A percentile compares a stretch with the other conserved stretches of the same genome.
phyloP scores from a whole-genome alignment of 2,113 vertebrate genomes.

The Aphelocoma coerulescens region DNA sequence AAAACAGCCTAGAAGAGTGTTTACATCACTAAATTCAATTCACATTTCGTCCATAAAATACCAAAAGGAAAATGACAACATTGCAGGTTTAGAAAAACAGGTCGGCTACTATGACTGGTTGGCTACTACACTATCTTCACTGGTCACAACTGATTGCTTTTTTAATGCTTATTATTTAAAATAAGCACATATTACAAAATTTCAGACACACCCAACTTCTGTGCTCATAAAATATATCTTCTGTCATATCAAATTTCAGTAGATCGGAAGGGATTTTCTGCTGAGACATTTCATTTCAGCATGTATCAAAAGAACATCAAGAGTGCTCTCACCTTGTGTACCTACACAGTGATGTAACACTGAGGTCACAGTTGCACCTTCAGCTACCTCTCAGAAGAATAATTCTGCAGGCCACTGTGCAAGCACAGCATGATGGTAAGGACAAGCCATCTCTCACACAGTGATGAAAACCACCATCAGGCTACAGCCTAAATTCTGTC shows the following conservation, averaged over 20 bases:
- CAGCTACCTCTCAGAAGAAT: not conserved
- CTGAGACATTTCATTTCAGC: constrained; percentile 11
- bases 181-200: constrained; percentile 62
- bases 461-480: not conserved
- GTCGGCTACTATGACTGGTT: constrained; percentile 38
- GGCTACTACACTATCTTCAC: constrained; percentile 1
- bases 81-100: constrained; percentile 56
- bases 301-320: not conserved
- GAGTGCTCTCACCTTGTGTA: not conserved
- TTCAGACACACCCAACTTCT: constrained; percentile 30
- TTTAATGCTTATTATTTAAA: constrained; percentile 39
- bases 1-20: constrained; percentile 62
- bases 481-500: not conserved
- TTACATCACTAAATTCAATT: constrained; percentile 68
- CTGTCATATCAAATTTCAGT: constrained; percentile 18
- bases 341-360: not conserved
- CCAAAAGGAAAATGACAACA: constrained; percentile 61
- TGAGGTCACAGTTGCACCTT: not conserved
- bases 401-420: not conserved
- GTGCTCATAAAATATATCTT: constrained; percentile 64
- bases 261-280: not conserved
- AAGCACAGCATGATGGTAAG: not conserved
- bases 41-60: constrained; percentile 68
- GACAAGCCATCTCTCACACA: not conserved
- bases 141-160: constrained; percentile 34